Conservation (phyloP, 2,797 vertebrate genomes). For the Perodicticus potto region DNA sequence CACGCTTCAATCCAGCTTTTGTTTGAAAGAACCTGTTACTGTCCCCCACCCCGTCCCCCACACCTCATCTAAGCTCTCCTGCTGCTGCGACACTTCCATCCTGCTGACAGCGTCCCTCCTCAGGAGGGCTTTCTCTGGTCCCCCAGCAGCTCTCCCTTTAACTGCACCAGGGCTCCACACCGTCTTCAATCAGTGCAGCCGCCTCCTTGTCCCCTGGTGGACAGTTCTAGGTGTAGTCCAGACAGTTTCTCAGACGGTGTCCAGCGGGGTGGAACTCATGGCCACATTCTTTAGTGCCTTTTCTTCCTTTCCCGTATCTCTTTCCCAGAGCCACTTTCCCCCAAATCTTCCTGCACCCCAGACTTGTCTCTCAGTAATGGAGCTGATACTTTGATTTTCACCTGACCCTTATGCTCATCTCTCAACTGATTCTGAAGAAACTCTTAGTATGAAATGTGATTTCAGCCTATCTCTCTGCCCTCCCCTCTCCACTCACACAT, state of each 20-base stretch:
- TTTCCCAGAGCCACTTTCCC: neutral
- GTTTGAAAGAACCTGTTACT: neutral
- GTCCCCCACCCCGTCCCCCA: too few species aligned
- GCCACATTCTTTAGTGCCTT: neutral
- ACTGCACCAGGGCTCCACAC: neutral
- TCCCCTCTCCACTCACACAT: neutral
- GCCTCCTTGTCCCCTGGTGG: neutral
- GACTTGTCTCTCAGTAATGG: neutral
- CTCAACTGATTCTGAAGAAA: neutral
- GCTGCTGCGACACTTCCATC: neutral
- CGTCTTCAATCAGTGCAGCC: neutral
- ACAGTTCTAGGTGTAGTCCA: neutral
- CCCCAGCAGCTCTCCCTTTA: neutral
- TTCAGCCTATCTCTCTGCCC: neutral
- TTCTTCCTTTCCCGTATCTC: neutral
- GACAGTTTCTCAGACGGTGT: neutral
- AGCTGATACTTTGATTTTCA: neutral
- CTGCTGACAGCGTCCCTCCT: neutral
- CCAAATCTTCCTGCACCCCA: neutral
- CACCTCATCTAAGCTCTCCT: neutral
- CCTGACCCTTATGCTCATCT: neutral
- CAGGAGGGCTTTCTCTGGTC: neutral
- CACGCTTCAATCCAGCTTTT: neutral
- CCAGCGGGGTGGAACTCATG: neutral
- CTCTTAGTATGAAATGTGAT: neutral